Evolutionary conservation across 2,888 invertebrate species (phyloP).

Genomic region (Seladonia tumulorum): DNA sequence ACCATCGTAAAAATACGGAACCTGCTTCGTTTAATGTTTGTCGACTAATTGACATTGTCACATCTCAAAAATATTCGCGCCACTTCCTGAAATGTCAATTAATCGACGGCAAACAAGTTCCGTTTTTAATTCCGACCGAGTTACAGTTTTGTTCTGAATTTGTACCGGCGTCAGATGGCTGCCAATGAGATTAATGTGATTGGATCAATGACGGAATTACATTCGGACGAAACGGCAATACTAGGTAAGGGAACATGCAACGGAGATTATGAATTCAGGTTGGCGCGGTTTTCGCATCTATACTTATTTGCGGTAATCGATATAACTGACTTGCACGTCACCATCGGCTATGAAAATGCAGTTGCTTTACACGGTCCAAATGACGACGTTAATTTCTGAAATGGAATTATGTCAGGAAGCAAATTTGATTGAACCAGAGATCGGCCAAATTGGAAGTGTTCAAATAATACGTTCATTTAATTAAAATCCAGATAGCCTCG

Average conservation of each 20-base stretch:
- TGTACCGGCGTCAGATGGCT: neutral
- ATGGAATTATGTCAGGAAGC: neutral
- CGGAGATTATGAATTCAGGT: slow-evolving; percentile 3
- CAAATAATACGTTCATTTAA: neutral
- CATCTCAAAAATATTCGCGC: neutral
- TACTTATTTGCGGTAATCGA: slow-evolving; percentile 15
- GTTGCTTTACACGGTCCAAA: neutral
- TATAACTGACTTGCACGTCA: neutral
- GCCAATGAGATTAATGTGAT: slow-evolving; percentile 14
- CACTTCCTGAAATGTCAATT: neutral
- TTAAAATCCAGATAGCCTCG: too few relatives aligned
- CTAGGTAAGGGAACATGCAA: slow-evolving; percentile 2
- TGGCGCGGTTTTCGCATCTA: neutral
- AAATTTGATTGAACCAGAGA: neutral
- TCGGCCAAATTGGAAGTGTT: neutral
- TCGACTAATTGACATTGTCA: neutral
- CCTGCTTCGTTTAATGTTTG: neutral
- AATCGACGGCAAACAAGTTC: neutral
- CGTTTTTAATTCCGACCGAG: slow-evolving; percentile 3
- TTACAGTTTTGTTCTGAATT: slow-evolving; percentile 1
- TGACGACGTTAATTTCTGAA: neutral
- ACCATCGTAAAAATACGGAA: neutral
- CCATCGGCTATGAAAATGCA: neutral
- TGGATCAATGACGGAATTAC: neutral
- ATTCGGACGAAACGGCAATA: neutral